A percentile compares a stretch with the other conserved stretches of the same genome.
phyloP scores from a whole-genome alignment of 2,888 invertebrate genomes.

The Epinotia brunnichana region DNA sequence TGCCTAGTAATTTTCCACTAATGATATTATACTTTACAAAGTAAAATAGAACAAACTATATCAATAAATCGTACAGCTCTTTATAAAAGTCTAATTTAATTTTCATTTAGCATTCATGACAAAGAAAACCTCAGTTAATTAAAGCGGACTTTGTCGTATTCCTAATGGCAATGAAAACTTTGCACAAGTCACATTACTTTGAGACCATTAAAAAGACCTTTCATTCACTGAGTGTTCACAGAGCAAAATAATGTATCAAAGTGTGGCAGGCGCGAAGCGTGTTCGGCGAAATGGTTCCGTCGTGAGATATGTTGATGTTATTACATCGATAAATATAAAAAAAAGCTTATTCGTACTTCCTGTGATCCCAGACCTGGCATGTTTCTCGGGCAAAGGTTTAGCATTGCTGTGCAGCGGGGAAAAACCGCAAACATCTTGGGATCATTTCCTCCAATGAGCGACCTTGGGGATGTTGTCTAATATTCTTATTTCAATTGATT shows the following conservation, averaged over 20 bases:
- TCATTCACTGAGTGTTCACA: constrained; percentile 36
- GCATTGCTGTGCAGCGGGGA: too few species aligned
- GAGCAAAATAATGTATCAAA: constrained; percentile 32
- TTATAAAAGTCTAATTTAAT: constrained; percentile 23
- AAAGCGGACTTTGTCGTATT: constrained; percentile 29
- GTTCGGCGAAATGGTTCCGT: constrained; percentile 10
- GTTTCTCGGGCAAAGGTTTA: too few species aligned
- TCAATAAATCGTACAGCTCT: not conserved
- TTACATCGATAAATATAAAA: too few species aligned
- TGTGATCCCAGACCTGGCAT: too few species aligned
- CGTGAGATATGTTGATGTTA: too few species aligned
- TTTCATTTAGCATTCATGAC: constrained; percentile 16
- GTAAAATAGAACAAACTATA: not conserved
- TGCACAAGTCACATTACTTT: constrained; percentile 40
- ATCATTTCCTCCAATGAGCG: too few species aligned
- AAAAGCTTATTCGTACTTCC: too few species aligned
- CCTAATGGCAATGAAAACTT: constrained; percentile 36
- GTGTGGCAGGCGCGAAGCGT: constrained; percentile 16
- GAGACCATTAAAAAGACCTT: constrained; percentile 38
- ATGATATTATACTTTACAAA: not conserved
- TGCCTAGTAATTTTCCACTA: not conserved
- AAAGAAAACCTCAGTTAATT: constrained; percentile 26
- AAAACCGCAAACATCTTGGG: too few species aligned
- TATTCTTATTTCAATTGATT: too few species aligned
- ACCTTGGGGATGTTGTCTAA: too few species aligned